Evolutionary conservation across 2,797 vertebrate species (phyloP), one percentile per base, ranked within the genome.

Genomic region (Choloepus didactylus): DNA sequence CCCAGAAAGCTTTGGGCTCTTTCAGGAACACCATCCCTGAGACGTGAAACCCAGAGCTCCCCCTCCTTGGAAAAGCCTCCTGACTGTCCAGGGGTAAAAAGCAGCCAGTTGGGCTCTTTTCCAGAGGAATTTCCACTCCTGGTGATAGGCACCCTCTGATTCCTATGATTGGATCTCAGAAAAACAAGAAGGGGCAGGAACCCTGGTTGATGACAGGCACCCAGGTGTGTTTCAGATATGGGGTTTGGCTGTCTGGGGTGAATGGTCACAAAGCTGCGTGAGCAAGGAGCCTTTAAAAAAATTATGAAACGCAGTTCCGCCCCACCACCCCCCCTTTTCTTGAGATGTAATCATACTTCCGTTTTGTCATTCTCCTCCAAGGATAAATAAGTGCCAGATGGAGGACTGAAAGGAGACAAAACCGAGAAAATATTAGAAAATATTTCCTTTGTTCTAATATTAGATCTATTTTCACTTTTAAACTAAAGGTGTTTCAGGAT

Each of bases 391-490:
- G 31, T 80, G 27, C 38, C 64, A 66, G 49, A 29, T 4, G 0
- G 29, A 44, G 38, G 31, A 79, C 35, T 54, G 49, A 54, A 73
- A 73, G 18, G 29, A 87, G n/a, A 54, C 51, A 54, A 82, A 80
- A 76, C 12, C 6, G 49, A 70, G 81, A 76, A 49, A 51, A n/a
- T 5, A 38, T 29, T 46, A n/a, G n/a, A 85, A 70, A 81, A 66
- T 31, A 66, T 66, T 15, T 25, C 59, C 41, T 12, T 51, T 67
- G 41, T 27, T 84, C 18, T 5, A 41, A 49, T 19, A 1, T n/a
- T 54, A 46, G 54, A 31, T 54, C n/a, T 35, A 3, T 93, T 84
- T 84, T 76, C 16, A n/a, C 10, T 81, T 91, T 75, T 90, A 84
- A 93, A 59, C 21, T 67, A 25, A 83, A 54, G 23, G 25, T 46